These are phyloP conservation scores for Halcyon malimbica DNA, from an alignment of 2,113 vertebrate species.

Conservation along the genomic window DNA sequence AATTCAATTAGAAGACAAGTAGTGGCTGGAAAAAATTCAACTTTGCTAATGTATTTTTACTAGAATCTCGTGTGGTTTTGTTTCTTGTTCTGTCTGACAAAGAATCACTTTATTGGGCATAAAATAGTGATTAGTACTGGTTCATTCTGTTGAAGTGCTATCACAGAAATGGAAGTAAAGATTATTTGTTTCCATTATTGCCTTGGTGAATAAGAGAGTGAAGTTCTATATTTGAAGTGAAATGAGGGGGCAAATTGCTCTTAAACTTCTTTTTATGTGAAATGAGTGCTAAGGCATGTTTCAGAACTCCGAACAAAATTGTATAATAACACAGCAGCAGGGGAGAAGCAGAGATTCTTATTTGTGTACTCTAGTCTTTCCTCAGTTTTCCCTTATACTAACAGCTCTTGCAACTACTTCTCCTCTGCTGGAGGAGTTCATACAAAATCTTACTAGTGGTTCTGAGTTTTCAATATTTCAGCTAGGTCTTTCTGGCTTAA, in stretches of 20 bases:
- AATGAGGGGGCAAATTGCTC: background rate
- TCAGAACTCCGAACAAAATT: background rate
- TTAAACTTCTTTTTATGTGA: background rate
- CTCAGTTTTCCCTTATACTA: background rate
- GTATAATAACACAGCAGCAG: background rate
- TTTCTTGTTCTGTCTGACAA: background rate
- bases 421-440: background rate
- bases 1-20: background rate
- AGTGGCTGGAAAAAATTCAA: background rate
- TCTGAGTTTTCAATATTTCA: background rate
- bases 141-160: background rate
- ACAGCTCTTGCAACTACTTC: background rate
- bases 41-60: background rate
- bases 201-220: background rate
- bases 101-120: background rate
- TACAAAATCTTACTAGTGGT: background rate
- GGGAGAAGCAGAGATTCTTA: background rate
- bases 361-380: background rate
- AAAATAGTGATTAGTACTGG: background rate
- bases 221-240: background rate
- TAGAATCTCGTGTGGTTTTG: background rate
- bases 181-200: background rate
- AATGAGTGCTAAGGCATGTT: background rate
- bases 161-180: background rate
- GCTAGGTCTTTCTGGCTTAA: background rate